Percentiles rank a stretch among this genome's conserved stretches.
These are phyloP conservation scores for Phyllotis vaccarum DNA, from an alignment of 2,797 vertebrate genomes.

Conservation along the genomic window DNA sequence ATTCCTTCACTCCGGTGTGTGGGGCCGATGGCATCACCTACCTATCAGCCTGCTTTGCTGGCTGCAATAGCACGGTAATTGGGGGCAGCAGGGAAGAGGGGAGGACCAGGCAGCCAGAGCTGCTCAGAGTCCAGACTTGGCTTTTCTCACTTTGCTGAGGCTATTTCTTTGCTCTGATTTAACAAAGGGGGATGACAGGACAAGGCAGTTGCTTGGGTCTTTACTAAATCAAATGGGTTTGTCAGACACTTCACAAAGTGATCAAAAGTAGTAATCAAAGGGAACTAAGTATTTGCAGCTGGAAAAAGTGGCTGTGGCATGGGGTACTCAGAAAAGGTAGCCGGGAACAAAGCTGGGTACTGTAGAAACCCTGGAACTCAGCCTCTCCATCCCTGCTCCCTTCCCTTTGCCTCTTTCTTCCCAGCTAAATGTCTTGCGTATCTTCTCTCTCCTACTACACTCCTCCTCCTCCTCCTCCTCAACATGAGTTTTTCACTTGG, in stretches of 20 bases:
- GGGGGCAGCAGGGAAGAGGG: rapidly evolving
- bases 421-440: not conserved
- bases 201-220: not conserved
- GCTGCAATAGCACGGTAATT: constrained; percentile 91
- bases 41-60: constrained; percentile 98
- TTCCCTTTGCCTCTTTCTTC: constrained; percentile 8
- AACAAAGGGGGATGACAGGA: not conserved
- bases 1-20: constrained; percentile 97
- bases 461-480: not conserved
- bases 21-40: constrained; percentile 97
- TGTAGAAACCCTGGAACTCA: not conserved
- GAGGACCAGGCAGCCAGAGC: not conserved
- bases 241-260: not conserved
- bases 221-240: not conserved
- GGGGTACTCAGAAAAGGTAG: not conserved
- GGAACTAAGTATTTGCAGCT: not conserved
- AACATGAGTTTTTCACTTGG: not conserved
- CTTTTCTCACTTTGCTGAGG: rapidly evolving
- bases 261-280: not conserved
- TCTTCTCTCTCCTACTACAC: not conserved
- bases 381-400: not conserved
- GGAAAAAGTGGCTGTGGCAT: not conserved
- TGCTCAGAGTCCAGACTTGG: not conserved
- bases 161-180: not conserved
- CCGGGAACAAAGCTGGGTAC: not conserved